Evolutionary conservation across 2,888 invertebrate species (phyloP).

Genomic region (Matsumyia berberina): DNA sequence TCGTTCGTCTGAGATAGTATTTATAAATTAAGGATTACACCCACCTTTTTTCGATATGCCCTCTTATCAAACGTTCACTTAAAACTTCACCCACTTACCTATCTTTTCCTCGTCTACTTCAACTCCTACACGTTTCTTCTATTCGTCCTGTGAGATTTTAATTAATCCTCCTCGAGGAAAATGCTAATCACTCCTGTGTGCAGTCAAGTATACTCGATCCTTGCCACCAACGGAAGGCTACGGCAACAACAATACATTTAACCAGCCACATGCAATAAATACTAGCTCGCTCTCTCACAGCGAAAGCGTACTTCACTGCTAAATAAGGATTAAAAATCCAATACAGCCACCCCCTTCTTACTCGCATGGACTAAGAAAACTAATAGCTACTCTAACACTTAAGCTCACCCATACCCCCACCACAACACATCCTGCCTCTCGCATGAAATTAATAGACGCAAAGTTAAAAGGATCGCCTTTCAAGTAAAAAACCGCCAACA

Average conservation of each 20-base stretch:
- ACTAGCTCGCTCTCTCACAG: not conserved
- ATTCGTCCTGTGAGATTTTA: constrained; percentile 38
- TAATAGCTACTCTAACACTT: constrained; percentile 39
- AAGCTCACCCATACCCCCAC: constrained; percentile 13
- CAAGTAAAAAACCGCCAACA: constrained; percentile 82
- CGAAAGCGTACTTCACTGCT: constrained; percentile 17
- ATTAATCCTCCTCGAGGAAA: constrained; percentile 49
- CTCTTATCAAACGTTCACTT: not conserved
- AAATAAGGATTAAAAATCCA: constrained; percentile 50
- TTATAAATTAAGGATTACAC: too few species aligned
- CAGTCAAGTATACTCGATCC: constrained; percentile 55
- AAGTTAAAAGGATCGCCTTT: constrained; percentile 82
- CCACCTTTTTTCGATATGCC: too few species aligned
- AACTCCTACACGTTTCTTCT: not conserved
- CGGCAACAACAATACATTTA: constrained; percentile 46
- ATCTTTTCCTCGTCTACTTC: not conserved
- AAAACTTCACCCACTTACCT: not conserved
- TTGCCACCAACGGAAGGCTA: constrained; percentile 15
- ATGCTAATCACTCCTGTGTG: constrained; percentile 63
- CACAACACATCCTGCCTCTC: constrained; percentile 17
- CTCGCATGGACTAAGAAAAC: constrained; percentile 43
- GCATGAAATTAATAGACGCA: constrained; percentile 82
- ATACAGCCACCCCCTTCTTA: constrained; percentile 16
- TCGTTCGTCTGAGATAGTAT: too few species aligned
- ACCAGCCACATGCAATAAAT: constrained; percentile 70